A percentile compares a stretch with the other conserved stretches of the same genome.
Evolutionary conservation across 2,797 vertebrate genomes (phyloP).

Genomic region (Austrolebias charrua): DNA sequence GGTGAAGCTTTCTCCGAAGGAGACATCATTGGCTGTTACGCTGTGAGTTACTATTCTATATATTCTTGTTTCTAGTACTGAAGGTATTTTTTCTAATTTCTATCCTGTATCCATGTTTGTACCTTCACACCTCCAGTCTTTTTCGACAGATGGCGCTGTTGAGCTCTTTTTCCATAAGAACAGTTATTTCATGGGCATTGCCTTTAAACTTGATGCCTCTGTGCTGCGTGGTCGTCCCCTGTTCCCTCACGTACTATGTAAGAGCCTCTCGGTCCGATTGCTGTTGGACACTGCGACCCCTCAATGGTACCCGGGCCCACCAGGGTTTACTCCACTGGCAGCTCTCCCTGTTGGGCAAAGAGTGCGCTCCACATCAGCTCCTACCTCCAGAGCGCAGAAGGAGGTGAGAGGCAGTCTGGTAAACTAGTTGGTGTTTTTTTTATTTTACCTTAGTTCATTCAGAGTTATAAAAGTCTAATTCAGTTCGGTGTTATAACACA

Average conservation of each 20-base stretch:
- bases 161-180: conserved; percentile 89
- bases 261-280: conserved; percentile 81
- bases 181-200: conserved; percentile 79
- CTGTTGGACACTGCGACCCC: conserved; percentile 80
- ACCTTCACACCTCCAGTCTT: conserved; percentile 68
- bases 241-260: conserved; percentile 87
- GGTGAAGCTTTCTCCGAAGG: conserved; percentile 85
- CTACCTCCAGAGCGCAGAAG: conserved; percentile 76
- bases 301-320: conserved; percentile 79
- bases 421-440: neutral
- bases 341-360: conserved; percentile 71
- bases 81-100: neutral
- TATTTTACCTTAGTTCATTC: no score
- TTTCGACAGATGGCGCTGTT: conserved; percentile 73
- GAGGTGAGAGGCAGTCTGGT: conserved; percentile 75
- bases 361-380: conserved; percentile 61
- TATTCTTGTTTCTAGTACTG: neutral
- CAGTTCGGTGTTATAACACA: no score
- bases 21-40: conserved; percentile 90
- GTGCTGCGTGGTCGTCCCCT: conserved; percentile 71
- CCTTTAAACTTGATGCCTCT: conserved; percentile 76
- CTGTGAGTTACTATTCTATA: conserved; percentile 75
- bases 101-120: neutral
- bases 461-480: no score
- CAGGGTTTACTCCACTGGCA: conserved; percentile 77